Conservation (phyloP, 2,797 vertebrate genomes). For the Ceyx erithaca region DNA sequence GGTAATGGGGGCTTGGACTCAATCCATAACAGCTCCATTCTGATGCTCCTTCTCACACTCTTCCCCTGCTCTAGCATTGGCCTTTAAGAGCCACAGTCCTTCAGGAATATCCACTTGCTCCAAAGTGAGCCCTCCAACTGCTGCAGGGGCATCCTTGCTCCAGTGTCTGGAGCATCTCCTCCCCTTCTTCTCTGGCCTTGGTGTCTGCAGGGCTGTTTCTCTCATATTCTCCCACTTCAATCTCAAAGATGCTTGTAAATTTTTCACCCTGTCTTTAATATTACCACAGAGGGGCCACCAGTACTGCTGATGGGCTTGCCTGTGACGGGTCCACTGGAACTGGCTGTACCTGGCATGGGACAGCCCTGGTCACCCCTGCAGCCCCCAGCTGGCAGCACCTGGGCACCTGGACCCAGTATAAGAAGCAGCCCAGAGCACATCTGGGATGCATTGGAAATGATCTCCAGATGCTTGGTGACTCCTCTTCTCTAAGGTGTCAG, state of each 20-base stretch:
- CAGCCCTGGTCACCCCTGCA: background rate
- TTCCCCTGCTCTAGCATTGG: background rate
- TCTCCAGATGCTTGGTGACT: background rate
- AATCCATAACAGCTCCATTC: background rate
- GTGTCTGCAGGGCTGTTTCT: background rate
- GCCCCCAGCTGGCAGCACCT: background rate
- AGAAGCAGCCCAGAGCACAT: background rate
- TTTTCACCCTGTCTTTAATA: background rate
- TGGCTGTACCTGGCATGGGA: accelerated
- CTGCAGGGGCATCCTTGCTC: background rate
- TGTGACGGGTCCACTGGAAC: background rate
- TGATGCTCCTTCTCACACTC: background rate
- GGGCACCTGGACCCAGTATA: background rate
- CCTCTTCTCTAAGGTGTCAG: background rate
- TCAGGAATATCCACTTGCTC: background rate
- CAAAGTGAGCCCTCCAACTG: background rate
- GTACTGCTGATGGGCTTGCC: background rate
- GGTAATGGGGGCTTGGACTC: background rate
- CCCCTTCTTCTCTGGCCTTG: background rate
- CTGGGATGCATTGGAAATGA: background rate
- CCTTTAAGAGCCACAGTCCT: background rate
- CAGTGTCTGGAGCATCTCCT: accelerated
- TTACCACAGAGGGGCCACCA: background rate
- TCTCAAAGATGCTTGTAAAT: background rate
- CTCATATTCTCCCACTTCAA: background rate